Evolutionary conservation across 2,888 invertebrate genomes (phyloP), one percentile per base, ranked within the genome.

Genomic region (Conops quadrifasciatus): DNA sequence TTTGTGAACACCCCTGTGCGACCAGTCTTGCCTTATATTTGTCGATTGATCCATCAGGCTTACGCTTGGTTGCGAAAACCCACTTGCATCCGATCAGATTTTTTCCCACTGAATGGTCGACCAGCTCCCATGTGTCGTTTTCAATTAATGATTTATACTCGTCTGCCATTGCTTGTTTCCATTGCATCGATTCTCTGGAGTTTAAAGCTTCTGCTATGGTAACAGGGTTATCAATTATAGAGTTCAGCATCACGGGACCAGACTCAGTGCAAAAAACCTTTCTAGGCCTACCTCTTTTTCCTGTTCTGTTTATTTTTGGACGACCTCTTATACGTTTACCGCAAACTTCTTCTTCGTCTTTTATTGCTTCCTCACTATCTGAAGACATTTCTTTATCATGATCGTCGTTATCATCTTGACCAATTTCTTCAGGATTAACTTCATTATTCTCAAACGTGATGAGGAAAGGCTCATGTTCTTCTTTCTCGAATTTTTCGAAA

Each of bases 1-100:
- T 58, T 30, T 76, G 76, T 15, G 67, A 69, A 19, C 75, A 75
- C 0, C 75, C 74, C 45, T 77, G 75, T 19, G 73, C 73, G 1
- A 76, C 75, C 19, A 74, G 21, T 3, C 71, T 66, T 56, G 71
- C 49, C 30, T 72, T 74, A 47, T 53, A 72, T 2, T 70, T 56
- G 13, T 71, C 71, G 24, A 74, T 58, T 4, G 51, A 49, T 13
- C 73, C 73, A 24, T 73, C 15, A 5, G 59, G 28, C 43, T 75
- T 69, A 5, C 64, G 56, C 63, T 76, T 76, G 7, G 71, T 16
- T 16, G 68, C 68, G 67, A 66, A 74, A 1, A 67, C 65, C 72
- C 72, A 72, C 24, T 67, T 72, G 24, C 73, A 70, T 13, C 65
- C 49, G 2, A 72, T 67, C 16, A 56, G 67, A 24, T 66, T 71